These are phyloP conservation scores for Parnassius mnemosyne DNA, from an alignment of 2,888 invertebrate species.

Conservation along the genomic window DNA sequence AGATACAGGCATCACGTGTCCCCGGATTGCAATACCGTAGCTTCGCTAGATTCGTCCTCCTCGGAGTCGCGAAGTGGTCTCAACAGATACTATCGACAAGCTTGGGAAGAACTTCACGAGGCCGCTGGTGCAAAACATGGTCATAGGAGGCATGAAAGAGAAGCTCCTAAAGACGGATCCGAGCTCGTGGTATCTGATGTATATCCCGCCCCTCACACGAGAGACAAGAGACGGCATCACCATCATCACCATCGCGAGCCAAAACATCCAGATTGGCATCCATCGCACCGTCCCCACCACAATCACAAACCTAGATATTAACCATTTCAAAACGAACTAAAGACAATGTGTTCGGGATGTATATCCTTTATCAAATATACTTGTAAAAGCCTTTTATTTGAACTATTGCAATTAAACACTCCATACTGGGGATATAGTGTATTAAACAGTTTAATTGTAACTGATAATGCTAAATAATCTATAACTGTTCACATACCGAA, in stretches of 20 bases:
- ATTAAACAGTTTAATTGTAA: too few relatives aligned
- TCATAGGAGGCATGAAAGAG: conserved; percentile 66
- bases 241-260: conserved; percentile 88
- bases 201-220: conserved; percentile 63
- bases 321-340: conserved; percentile 31
- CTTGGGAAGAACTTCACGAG: conserved; percentile 96
- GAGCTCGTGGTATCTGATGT: conserved; percentile 88
- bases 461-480: too few relatives aligned
- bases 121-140: conserved; percentile 83
- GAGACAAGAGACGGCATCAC: conserved; percentile 84
- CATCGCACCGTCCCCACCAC: conserved; percentile 77
- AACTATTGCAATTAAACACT: neutral
- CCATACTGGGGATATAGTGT: too few relatives aligned
- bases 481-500: too few relatives aligned
- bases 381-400: neutral
- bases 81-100: conserved; percentile 93
- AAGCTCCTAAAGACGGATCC: conserved; percentile 85
- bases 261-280: conserved; percentile 80
- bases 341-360: conserved; percentile 18
- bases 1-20: conserved; percentile 94
- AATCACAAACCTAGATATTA: conserved; percentile 78
- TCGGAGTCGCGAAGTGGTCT: conserved; percentile 91
- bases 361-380: conserved; percentile 10
- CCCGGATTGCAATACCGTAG: conserved; percentile 94
- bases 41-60: conserved; percentile 92